Evolutionary conservation across 2,113 vertebrate species (phyloP), one percentile per base, ranked within the genome.

Genomic region (Eonycteris spelaea): DNA sequence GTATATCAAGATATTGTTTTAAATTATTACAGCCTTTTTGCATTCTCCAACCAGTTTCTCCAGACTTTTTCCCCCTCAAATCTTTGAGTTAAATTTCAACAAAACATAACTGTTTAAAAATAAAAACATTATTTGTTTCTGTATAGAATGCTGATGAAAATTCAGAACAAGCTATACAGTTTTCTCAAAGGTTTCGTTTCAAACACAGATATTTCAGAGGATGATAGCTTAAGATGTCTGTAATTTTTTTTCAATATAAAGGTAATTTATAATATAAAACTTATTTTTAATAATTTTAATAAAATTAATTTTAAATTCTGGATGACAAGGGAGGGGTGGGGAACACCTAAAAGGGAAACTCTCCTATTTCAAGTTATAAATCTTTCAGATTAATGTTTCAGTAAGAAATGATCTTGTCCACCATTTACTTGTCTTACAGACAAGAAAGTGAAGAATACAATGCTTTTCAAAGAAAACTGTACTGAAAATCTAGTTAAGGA

Each of bases 141-240:
- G 1, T 80, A 10, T 1, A 61, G 24, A 15, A 70, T 7, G 19
- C 21, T 61, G 71, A 57, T 26, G 2, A 35, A 96, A 70, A 53
- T 5, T 74, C 26, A 26, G 22, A 68, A 86, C 6, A 80, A 89
- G 22, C 0, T 5, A 75, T 9, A 13, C 7, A 21, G 7, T 63
- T 91, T 91, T 71, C 73, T 61, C 38, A 87, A 91, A 79, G 68
- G 43, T 51, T 95, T 86, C 30, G 19, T 53, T 94, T 95, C n/a
- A 83, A 79, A 70, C 2, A 90, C 7, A 19, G 24, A 30, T 63
- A 53, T 45, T 67, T 79, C 53, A 74, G 51, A 82, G 7, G 35
- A 43, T 35, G 6, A 38, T 5, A 92, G 48, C 22, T 7, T 61
- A 35, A 79, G 19, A 30, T 28, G 0, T 55, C 33, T 43, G 59